Evolutionary conservation across 2,797 vertebrate species (phyloP), one percentile per base, ranked within the genome.

Genomic region (Diceros bicornis): DNA sequence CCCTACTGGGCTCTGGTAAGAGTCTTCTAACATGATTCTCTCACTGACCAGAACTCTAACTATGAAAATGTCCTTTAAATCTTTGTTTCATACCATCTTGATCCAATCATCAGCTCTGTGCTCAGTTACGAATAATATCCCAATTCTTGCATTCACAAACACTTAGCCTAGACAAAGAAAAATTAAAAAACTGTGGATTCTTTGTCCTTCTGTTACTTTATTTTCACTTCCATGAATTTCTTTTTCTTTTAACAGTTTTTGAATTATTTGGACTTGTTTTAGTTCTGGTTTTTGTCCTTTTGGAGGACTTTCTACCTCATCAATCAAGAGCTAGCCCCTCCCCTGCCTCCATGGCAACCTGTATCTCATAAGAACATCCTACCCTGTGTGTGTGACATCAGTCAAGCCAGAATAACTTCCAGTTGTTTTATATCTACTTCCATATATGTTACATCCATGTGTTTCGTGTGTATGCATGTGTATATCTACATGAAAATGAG

Each of bases 1-100:
- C 5, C 68, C 23, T 55, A 14, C 1, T 29, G 12, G 6, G 2
- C 27, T 90, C 29, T 55, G 6, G 27, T 41, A 21, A 89, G 55
- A 89, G 10, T 2, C 23, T 91, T 82, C 74, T 71, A 68, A 41
- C 5, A 47, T 47, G n/a, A 7, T 37, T 59, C 44, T 29, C 6
- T 85, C 62, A 79, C 9, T 17, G 32, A 95, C 18, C 75, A 77
- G 66, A 82, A 83, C 23, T 8, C 1, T 17, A n/a, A 20, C 32
- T 79, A 32, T 79, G 23, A 78, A 95, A 74, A 83, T 29, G 81
- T 83, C 16, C n/a, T 64, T n/a, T 77, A 91, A 79, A 69, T 84
- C 55, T 50, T 64, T 66, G n/a, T 59, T 77, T 87, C 32, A 13
- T 47, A 66, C 14, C 12, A 32, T 86, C 47, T 71, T 55, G 47